Evolutionary conservation across 2,797 vertebrate genomes (phyloP).

Genomic region (Myiothlypis chrysogaster): DNA sequence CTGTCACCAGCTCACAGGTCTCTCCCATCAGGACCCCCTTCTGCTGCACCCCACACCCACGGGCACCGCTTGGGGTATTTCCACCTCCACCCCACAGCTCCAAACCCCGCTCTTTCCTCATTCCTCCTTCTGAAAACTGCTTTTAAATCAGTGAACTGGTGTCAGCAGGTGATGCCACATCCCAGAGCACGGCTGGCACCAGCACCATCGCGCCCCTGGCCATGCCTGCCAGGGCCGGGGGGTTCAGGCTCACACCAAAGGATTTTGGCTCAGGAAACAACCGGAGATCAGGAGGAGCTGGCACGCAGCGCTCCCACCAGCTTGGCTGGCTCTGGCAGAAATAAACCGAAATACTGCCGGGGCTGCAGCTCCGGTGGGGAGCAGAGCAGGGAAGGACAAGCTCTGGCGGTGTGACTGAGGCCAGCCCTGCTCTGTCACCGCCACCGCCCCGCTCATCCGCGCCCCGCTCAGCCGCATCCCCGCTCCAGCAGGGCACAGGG

Average conservation of each 20-base stretch:
- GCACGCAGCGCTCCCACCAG: accelerated
- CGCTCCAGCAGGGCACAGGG: accelerated
- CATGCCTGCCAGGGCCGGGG: neutral
- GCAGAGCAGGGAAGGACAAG: neutral
- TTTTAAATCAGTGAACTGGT: accelerated
- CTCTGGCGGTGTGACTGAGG: accelerated
- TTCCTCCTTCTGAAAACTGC: neutral
- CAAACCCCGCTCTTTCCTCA: neutral
- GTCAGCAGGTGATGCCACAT: neutral
- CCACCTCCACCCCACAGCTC: neutral
- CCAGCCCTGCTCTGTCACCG: neutral
- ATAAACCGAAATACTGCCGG: neutral
- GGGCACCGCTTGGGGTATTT: neutral
- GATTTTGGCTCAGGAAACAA: neutral
- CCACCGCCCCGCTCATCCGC: neutral
- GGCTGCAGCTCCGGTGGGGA: neutral
- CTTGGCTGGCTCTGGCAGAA: neutral
- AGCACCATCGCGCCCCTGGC: accelerated
- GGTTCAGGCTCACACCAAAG: neutral
- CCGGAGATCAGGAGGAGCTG: neutral
- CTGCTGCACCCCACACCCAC: neutral
- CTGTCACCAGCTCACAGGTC: neutral
- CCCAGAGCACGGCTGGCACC: neutral
- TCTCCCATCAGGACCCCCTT: accelerated
- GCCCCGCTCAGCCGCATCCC: neutral